Evolutionary conservation across 2,797 vertebrate species (phyloP).

Genomic region (Enteromius mattozi): DNA sequence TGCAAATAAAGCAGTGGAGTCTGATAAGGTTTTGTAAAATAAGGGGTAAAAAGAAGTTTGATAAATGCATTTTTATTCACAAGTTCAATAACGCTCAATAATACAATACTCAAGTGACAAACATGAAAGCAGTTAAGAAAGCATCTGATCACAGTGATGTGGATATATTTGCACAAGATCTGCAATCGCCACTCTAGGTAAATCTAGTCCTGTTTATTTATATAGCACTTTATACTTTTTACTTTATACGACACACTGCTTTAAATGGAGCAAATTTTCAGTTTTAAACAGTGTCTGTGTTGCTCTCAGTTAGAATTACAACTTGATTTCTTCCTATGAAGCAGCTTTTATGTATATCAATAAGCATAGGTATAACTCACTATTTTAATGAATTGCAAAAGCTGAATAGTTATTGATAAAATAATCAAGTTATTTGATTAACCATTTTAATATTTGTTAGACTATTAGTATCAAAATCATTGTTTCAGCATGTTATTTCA

Average conservation of each 20-base stretch:
- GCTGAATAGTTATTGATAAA: background rate
- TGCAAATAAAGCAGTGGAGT: background rate
- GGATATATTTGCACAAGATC: background rate
- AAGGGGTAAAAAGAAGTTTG: background rate
- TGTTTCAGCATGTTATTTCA: background rate
- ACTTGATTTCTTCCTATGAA: background rate
- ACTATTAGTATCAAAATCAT: background rate
- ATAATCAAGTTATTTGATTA: background rate
- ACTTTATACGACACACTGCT: background rate
- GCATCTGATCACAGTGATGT: background rate
- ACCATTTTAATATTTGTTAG: background rate
- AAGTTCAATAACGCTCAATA: background rate
- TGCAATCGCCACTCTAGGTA: background rate
- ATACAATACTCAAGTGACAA: background rate
- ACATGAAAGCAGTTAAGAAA: background rate
- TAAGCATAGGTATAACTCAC: background rate
- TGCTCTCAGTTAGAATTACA: background rate
- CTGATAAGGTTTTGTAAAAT: background rate
- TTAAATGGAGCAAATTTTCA: background rate
- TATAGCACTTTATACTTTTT: background rate
- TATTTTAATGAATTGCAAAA: background rate
- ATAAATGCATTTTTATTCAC: background rate
- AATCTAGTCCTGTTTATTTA: background rate
- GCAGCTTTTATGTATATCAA: background rate
- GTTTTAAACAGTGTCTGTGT: background rate